A percentile compares a stretch with the other conserved stretches of the same genome.
Evolutionary conservation across 2,797 vertebrate species (phyloP).

Genomic region (Sebastes umbrosus): DNA sequence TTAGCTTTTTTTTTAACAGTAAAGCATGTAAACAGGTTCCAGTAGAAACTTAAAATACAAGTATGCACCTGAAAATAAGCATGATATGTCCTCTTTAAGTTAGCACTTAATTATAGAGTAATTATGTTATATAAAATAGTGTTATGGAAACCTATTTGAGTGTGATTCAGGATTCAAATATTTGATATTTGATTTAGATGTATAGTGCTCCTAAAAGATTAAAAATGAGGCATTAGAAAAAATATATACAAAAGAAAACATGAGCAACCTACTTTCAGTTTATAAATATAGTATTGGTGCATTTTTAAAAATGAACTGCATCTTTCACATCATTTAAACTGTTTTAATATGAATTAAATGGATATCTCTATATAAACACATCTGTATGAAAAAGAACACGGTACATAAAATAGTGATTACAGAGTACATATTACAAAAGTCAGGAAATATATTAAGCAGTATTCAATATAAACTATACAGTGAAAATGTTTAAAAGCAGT

Average conservation of each 20-base stretch:
- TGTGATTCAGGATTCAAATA: background rate
- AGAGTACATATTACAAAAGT: conserved; percentile 65
- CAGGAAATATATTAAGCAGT: conserved; percentile 71
- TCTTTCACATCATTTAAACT: conserved; percentile 19
- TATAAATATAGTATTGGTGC: background rate
- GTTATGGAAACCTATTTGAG: background rate
- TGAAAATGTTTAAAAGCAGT: conserved; percentile 41
- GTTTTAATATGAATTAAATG: conserved; percentile 63
- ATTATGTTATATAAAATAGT: background rate
- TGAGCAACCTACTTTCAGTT: too few relatives aligned
- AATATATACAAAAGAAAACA: background rate
- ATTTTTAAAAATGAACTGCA: background rate
- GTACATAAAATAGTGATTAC: conserved; percentile 58
- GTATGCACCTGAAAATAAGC: too few relatives aligned
- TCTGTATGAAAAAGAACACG: conserved; percentile 59
- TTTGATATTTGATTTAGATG: background rate
- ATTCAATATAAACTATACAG: conserved; percentile 67
- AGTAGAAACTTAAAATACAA: too few relatives aligned
- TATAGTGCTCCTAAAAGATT: background rate
- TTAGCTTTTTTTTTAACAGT: too few relatives aligned
- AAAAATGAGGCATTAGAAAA: background rate
- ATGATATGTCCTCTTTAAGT: too few relatives aligned
- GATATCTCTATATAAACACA: conserved; percentile 60
- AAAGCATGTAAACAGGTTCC: too few relatives aligned
- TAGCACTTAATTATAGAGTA: background rate